Percentiles rank a stretch among this genome's conserved stretches.
Conservation (phyloP, 1,140 invertebrate genomes). For the Lasioglossum baleicum region DNA sequence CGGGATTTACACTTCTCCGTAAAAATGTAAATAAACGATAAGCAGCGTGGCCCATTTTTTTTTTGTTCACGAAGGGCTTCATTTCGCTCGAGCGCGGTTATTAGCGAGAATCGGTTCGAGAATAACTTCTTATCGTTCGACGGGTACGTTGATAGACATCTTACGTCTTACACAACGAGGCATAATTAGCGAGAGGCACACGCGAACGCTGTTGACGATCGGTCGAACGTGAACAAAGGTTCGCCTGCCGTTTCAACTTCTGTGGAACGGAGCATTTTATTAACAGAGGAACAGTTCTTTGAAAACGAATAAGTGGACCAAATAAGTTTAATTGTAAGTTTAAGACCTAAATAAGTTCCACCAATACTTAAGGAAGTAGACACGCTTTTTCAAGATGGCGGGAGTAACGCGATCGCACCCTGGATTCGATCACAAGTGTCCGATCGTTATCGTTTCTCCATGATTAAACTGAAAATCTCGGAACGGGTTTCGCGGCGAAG, state of each 20-base stretch:
- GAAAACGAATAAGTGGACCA: too few species aligned
- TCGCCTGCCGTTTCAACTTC: neutral
- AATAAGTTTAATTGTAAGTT: too few species aligned
- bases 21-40: slow-evolving; percentile 18
- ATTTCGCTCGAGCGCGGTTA: neutral
- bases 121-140: neutral
- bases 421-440: too few species aligned
- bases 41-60: neutral
- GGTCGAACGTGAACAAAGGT: neutral
- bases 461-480: too few species aligned
- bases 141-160: neutral
- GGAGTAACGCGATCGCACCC: too few species aligned
- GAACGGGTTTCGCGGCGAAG: too few species aligned
- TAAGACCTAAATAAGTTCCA: too few species aligned
- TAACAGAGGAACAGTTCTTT: too few species aligned
- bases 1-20: neutral
- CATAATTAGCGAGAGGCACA: neutral
- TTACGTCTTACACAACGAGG: neutral
- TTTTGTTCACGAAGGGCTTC: neutral
- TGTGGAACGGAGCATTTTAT: too few species aligned
- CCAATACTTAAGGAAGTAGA: too few species aligned
- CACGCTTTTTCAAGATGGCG: too few species aligned
- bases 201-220: neutral
- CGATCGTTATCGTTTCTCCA: too few species aligned
- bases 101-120: neutral